Percentiles rank a stretch among this genome's conserved stretches.
Conservation (phyloP, 2,888 invertebrate species). For the Deilephila elpenor region DNA sequence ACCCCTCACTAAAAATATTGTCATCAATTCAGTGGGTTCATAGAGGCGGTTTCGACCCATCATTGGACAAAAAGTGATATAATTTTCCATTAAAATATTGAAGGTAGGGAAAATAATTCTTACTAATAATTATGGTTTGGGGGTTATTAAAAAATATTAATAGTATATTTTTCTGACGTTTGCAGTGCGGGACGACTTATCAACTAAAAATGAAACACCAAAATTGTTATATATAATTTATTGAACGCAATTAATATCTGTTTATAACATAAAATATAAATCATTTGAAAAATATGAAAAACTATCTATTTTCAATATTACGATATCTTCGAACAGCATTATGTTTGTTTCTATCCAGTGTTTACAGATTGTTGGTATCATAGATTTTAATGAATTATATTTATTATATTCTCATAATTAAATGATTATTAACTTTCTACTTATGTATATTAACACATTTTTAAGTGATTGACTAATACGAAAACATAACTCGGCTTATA, state of each 20-base stretch:
- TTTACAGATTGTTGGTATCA: neutral
- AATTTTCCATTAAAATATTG: too few relatives aligned
- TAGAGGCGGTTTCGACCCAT: too few relatives aligned
- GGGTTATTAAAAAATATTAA: too few relatives aligned
- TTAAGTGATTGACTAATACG: neutral
- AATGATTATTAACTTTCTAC: neutral
- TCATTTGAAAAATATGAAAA: neutral
- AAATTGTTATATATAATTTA: conserved; percentile 16
- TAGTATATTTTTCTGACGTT: too few relatives aligned
- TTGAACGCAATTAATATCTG: neutral
- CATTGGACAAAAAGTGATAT: too few relatives aligned
- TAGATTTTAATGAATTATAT: neutral
- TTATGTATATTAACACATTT: neutral
- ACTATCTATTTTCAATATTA: conserved; percentile 1
- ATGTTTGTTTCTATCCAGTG: neutral
- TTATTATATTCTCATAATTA: neutral
- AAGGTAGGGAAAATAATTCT: too few relatives aligned
- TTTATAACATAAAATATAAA: conserved; percentile 27
- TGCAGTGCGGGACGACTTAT: too few relatives aligned
- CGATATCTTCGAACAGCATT: conserved; percentile 16
- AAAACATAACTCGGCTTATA: neutral
- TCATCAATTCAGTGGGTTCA: too few relatives aligned
- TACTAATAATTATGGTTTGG: too few relatives aligned
- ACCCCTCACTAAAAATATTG: too few relatives aligned
- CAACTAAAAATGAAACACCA: neutral